phyloP scores from a whole-genome alignment of 1,140 invertebrate genomes.

The Pygmarrhopalites habei region DNA sequence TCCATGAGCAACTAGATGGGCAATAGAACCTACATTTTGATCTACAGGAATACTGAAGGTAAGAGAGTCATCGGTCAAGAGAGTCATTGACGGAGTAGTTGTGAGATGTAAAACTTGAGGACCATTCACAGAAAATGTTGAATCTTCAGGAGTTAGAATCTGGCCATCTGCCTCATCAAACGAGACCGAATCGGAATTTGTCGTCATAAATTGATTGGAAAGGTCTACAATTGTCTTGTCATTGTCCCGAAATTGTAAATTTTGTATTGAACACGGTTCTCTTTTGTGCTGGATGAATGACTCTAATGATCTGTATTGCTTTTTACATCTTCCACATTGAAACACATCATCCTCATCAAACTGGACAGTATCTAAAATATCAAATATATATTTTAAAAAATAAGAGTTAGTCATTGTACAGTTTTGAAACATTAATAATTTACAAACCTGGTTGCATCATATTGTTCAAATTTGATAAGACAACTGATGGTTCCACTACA shows the following conservation, averaged over 20 bases:
- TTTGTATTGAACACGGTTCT: conserved; percentile 30
- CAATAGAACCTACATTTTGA: conserved; percentile 1
- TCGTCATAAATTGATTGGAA: not conserved
- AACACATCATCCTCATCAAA: conserved; percentile 38
- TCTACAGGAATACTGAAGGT: conserved; percentile 35
- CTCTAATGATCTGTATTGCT: conserved; percentile 53
- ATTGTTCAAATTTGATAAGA: no score
- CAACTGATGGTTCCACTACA: no score
- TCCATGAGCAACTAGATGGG: conserved; percentile 13
- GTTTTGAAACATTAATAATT: no score
- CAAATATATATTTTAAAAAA: not conserved
- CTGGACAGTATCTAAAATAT: not conserved
- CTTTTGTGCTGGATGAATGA: conserved; percentile 56
- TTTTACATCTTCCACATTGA: conserved; percentile 62
- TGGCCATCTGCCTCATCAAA: not conserved
- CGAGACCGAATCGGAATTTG: not conserved
- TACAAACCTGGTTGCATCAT: no score
- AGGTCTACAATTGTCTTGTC: no score
- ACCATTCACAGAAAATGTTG: no score
- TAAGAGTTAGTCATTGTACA: no score
- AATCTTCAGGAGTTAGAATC: no score
- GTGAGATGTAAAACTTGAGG: no score
- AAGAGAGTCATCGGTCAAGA: conserved; percentile 36
- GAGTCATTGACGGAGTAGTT: conserved; percentile 32
- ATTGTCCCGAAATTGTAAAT: not conserved